Evolutionary conservation across 2,113 vertebrate species (phyloP).

Genomic region (Trematocara macrostoma): DNA sequence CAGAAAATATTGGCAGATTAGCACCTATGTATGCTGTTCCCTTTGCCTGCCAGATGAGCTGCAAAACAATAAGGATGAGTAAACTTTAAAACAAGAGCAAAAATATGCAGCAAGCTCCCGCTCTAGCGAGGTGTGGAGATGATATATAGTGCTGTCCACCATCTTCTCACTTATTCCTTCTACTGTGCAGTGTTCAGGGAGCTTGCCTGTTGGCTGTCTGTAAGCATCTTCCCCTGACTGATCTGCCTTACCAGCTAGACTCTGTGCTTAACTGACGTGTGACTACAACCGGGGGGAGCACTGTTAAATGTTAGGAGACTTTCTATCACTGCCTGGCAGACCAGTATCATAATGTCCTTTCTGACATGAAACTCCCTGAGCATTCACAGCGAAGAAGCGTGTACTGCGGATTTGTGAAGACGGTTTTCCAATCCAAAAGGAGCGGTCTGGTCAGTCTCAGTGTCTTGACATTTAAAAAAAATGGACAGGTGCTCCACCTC

Average conservation of each 20-base stretch:
- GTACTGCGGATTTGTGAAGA: not conserved
- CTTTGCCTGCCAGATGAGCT: not conserved
- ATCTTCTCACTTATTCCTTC: not conserved
- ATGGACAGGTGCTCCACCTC: slow-evolving; percentile 42
- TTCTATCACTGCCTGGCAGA: slow-evolving; percentile 25
- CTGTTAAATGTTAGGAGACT: slow-evolving; percentile 7
- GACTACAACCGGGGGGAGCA: slow-evolving; percentile 2
- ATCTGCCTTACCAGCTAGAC: not conserved
- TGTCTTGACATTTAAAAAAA: slow-evolving; percentile 33
- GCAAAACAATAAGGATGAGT: not conserved
- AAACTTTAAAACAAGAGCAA: not conserved
- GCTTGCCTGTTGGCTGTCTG: not conserved
- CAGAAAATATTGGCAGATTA: not conserved
- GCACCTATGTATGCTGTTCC: not conserved
- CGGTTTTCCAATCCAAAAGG: not conserved
- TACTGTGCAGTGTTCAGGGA: not conserved
- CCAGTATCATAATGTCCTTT: slow-evolving; percentile 18
- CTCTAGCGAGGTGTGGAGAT: slow-evolving; percentile 4
- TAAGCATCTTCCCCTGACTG: not conserved
- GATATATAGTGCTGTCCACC: not conserved
- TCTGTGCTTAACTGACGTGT: not conserved
- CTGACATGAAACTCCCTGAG: slow-evolving; percentile 35
- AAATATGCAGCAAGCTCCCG: not conserved
- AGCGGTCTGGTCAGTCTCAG: not conserved
- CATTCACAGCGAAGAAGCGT: not conserved